Evolutionary conservation across 1,140 invertebrate species (phyloP).

Genomic region (Bemisia tabaci): DNA sequence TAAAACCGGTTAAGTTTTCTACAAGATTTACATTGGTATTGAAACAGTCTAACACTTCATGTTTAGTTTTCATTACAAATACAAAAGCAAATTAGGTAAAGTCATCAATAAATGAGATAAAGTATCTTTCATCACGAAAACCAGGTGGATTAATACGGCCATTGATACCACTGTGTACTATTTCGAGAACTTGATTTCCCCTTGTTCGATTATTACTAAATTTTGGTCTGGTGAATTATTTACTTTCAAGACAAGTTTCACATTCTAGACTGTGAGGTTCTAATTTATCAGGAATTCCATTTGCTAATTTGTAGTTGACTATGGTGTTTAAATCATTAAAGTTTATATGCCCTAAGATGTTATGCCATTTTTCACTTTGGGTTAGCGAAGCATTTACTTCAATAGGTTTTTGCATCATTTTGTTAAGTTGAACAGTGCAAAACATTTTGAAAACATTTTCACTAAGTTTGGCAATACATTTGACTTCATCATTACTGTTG

Average conservation of each 20-base stretch:
- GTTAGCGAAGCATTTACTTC: no score
- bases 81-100: slow-evolving; percentile 12
- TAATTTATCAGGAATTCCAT: not conserved
- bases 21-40: slow-evolving; percentile 8
- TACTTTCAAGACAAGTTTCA: slow-evolving; percentile 3
- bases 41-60: slow-evolving; percentile 8
- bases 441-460: not conserved
- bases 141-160: not conserved
- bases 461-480: no score
- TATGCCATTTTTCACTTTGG: no score
- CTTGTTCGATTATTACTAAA: slow-evolving; percentile 1
- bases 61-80: slow-evolving; percentile 12
- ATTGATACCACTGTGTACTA: slow-evolving; percentile 13
- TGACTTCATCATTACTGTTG: not conserved
- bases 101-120: slow-evolving; percentile 15
- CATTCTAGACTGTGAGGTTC: no score
- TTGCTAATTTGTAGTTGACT: not conserved
- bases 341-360: slow-evolving; percentile 1
- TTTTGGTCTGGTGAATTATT: not conserved
- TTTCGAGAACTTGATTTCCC: slow-evolving; percentile 9
- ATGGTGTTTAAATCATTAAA: slow-evolving; percentile 1
- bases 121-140: slow-evolving; percentile 8
- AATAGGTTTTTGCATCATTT: no score
- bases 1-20: slow-evolving; percentile 5
- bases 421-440: not conserved